These are phyloP conservation scores for Leptothorax acervorum DNA, from an alignment of 2,888 invertebrate species.

Conservation along the genomic window DNA sequence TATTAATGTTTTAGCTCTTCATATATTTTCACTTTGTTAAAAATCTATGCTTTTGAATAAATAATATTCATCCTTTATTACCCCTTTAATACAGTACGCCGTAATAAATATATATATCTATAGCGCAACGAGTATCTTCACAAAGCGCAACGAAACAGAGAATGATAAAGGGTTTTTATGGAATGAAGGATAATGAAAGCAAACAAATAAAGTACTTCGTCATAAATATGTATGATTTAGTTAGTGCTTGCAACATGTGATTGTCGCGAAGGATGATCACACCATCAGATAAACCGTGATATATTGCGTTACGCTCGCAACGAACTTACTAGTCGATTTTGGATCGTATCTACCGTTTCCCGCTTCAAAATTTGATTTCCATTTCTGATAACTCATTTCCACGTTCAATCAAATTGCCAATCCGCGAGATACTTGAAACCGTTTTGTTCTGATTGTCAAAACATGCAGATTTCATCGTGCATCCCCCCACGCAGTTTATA, in stretches of 20 bases:
- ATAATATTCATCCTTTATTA: constrained; percentile 1
- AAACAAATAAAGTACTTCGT: constrained; percentile 45
- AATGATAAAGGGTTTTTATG: constrained; percentile 12
- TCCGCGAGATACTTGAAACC: constrained; percentile 64
- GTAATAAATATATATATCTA: constrained; percentile 12
- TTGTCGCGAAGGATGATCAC: constrained; percentile 48
- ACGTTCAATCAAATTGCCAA: constrained; percentile 67
- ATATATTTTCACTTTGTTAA: neutral
- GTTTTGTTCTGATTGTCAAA: constrained; percentile 73
- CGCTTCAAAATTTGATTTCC: constrained; percentile 63
- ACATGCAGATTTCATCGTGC: constrained; percentile 41
- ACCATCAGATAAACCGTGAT: constrained; percentile 42
- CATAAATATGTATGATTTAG: constrained; percentile 48
- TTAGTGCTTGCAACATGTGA: constrained; percentile 35
- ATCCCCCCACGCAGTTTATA: constrained; percentile 33
- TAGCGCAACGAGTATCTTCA: neutral
- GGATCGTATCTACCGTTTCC: constrained; percentile 47
- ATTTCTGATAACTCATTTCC: constrained; percentile 46
- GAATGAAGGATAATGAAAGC: constrained; percentile 45
- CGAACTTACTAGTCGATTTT: constrained; percentile 49
- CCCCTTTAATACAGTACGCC: neutral
- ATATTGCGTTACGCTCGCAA: constrained; percentile 39
- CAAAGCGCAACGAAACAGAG: neutral
- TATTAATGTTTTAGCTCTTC: constrained; percentile 17
- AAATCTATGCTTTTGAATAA: neutral